Conservation (phyloP, 2,888 invertebrate species). For the Cosmia trapezina region DNA sequence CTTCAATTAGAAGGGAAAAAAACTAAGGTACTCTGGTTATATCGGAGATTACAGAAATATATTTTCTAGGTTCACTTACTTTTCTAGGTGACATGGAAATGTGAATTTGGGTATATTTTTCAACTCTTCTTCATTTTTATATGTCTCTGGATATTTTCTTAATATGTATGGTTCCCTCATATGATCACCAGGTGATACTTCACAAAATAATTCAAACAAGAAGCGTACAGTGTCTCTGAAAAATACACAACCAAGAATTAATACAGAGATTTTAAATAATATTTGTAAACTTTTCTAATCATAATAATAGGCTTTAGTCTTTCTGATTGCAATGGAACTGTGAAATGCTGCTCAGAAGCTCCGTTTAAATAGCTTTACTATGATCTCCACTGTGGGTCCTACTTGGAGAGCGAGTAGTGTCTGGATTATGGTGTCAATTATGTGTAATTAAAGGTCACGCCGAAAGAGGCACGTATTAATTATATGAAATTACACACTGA, state of each 20-base stretch:
- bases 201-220: conserved; percentile 95
- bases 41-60: not conserved
- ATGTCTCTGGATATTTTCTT: conserved; percentile 96
- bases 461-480: not conserved
- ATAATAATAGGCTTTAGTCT: no score
- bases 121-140: conserved; percentile 95
- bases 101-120: conserved; percentile 97
- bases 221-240: conserved; percentile 94
- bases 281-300: no score
- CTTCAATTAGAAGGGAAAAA: not conserved
- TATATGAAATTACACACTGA: not conserved
- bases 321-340: not conserved
- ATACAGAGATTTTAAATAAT: not conserved
- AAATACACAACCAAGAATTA: conserved; percentile 47
- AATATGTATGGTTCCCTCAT: conserved; percentile 92
- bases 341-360: not conserved
- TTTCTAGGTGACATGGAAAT: conserved; percentile 92
- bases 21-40: not conserved
- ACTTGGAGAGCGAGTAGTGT: not conserved
- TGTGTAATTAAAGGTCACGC: not conserved
- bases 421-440: not conserved
- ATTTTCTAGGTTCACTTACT: conserved; percentile 73
- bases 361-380: not conserved
- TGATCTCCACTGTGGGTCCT: not conserved
- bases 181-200: conserved; percentile 93